These are phyloP conservation scores for Colletes collaris DNA, from an alignment of 2,888 invertebrate genomes.

Conservation along the genomic window DNA sequence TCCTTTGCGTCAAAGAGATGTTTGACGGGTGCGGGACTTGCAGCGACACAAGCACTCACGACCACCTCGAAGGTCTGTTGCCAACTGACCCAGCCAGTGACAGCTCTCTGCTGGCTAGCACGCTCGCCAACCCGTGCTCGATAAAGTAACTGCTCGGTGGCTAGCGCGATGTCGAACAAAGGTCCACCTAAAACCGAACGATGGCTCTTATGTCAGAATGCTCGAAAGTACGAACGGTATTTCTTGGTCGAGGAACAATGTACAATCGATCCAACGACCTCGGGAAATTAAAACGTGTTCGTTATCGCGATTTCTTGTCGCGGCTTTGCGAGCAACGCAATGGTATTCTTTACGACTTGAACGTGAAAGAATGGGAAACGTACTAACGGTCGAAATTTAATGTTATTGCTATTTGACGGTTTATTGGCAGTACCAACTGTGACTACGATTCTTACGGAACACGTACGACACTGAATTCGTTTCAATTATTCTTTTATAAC, in stretches of 20 bases:
- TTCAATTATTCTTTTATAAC: background rate
- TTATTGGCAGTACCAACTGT: background rate
- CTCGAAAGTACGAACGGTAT: background rate
- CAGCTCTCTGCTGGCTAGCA: constrained; percentile 69
- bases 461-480: background rate
- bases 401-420: background rate
- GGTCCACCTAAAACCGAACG: constrained; percentile 6
- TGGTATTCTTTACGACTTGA: background rate
- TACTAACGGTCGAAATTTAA: background rate
- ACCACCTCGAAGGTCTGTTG: constrained; percentile 80
- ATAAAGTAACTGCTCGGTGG: constrained; percentile 25
- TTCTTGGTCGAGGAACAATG: background rate
- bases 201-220: background rate
- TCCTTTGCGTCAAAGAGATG: constrained; percentile 31
- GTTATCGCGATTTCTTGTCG: background rate
- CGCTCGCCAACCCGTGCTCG: constrained; percentile 49
- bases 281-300: background rate
- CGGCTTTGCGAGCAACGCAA: background rate
- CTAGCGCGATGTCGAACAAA: background rate
- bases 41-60: constrained; percentile 40
- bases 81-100: constrained; percentile 81
- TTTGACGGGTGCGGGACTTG: constrained; percentile 27
- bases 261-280: background rate
- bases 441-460: too few relatives aligned
- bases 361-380: background rate